phyloP scores from a whole-genome alignment of 2,797 vertebrate species.

The Chiloscyllium punctatum region DNA sequence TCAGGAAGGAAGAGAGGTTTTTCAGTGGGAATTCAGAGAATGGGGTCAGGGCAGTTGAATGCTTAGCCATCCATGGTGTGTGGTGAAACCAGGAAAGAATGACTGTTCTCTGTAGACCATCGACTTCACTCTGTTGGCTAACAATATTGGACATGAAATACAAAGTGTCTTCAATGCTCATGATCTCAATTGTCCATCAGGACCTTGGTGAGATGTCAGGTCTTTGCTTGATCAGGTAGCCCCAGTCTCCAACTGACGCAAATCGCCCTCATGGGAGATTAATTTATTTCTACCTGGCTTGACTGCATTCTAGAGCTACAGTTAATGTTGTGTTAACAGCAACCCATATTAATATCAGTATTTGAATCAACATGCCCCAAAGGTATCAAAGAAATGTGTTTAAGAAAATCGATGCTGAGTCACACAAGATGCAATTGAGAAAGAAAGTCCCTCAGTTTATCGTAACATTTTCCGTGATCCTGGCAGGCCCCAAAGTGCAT shows the following conservation, averaged over 20 bases:
- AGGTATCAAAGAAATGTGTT: neutral
- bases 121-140: neutral
- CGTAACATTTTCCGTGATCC: neutral
- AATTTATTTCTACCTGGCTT: neutral
- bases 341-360: neutral
- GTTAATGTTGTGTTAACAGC: neutral
- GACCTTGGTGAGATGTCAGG: neutral
- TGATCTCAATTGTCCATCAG: neutral
- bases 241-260: neutral
- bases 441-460: neutral
- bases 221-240: neutral
- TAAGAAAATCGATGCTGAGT: neutral
- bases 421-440: neutral
- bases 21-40: neutral
- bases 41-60: neutral
- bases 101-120: neutral
- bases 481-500: neutral
- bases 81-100: neutral
- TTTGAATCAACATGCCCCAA: neutral
- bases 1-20: neutral
- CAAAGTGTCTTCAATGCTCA: neutral
- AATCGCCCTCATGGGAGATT: neutral
- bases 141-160: neutral
- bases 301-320: neutral
- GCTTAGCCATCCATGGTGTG: too few species aligned